Evolutionary conservation across 64 coral and sea anemone species (phyloP), one percentile per base, ranked within the genome.

Genomic region (Pocillopora verrucosa): DNA sequence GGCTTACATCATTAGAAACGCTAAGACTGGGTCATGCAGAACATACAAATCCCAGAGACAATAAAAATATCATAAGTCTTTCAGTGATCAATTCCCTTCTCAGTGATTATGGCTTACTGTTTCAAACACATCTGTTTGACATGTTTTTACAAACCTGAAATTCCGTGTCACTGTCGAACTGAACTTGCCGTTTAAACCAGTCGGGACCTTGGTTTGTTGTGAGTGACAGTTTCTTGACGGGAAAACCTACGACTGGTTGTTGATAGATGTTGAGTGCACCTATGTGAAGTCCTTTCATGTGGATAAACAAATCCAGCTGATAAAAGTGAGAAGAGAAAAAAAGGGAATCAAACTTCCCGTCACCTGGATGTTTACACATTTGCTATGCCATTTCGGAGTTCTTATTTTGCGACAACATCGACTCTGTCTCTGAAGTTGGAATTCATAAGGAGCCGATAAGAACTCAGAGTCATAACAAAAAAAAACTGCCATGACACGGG

Each of bases 251-350:
- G 26, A 96, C 91, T 58, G 95, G 95, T 1, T 91, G 91, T 79
- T 96, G 95, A 15, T 93, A 90, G 34, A 96, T 84, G 57, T 96
- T 96, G 2, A 96, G 83, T 11, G 17, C 34, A 15, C 88, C 95
- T 25, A 96, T 93, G 73, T 51, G 0, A 13, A 0, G 2, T 13
- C 95, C 91, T 12, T 69, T 75, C 95, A 96, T 96, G 72, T 96
- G 84, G 22, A 91, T 26, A 56, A 57, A 96, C 30, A 96, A 72
- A 15, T 92, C 87, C 84, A 93, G 88, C 95, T 96, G 83, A 34
- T 51, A 4, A 16, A 75, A 67, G 1, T 22, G 24, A 79, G 12
- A 87, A 22, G 34, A 36, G 13, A 90, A 89, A 59, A 86, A 34
- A 15, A 19, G 14, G 11, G 62, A 63, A 35, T 30, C 30, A 30